Evolutionary conservation across 2,888 invertebrate species (phyloP).

Genomic region (Scaptodrosophila latifasciaeformis): DNA sequence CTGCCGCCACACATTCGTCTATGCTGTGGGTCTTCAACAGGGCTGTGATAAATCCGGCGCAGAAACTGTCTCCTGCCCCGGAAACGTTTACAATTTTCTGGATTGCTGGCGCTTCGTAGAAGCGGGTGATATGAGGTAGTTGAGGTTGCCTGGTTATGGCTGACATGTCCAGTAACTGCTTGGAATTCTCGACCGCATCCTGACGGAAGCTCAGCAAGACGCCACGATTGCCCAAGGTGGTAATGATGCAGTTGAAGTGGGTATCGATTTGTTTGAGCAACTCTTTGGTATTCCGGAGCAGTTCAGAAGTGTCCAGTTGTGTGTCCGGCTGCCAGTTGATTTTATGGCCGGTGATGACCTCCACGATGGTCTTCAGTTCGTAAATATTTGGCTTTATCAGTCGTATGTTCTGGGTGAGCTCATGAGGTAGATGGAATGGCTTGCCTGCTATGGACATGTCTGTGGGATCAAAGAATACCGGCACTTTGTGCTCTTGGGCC

Average conservation of each 20-base stretch:
- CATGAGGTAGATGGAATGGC: conserved; percentile 77
- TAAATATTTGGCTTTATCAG: conserved; percentile 87
- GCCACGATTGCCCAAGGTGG: conserved; percentile 80
- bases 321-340: conserved; percentile 28
- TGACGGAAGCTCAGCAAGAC: conserved; percentile 75
- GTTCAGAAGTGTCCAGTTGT: conserved; percentile 17
- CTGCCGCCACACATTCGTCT: conserved; percentile 79
- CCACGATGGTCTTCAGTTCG: conserved; percentile 83
- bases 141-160: background rate
- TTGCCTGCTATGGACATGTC: conserved; percentile 86
- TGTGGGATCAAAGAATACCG: conserved; percentile 95
- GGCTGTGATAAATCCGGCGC: conserved; percentile 82
- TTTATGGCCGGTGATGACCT: conserved; percentile 71
- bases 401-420: conserved; percentile 65
- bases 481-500: conserved; percentile 79
- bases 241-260: conserved; percentile 78
- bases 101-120: conserved; percentile 55
- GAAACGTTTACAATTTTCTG: conserved; percentile 81
- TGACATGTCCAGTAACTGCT: conserved; percentile 45
- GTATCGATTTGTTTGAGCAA: conserved; percentile 74
- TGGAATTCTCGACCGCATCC: conserved; percentile 31
- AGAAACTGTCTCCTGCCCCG: conserved; percentile 89
- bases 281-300: conserved; percentile 60
- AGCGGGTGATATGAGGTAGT: conserved; percentile 36
- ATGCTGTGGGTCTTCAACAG: conserved; percentile 78